Base-by-base conservation (phyloP, 2,888 invertebrate species). In the Ormyrus pomaceus region DNA sequence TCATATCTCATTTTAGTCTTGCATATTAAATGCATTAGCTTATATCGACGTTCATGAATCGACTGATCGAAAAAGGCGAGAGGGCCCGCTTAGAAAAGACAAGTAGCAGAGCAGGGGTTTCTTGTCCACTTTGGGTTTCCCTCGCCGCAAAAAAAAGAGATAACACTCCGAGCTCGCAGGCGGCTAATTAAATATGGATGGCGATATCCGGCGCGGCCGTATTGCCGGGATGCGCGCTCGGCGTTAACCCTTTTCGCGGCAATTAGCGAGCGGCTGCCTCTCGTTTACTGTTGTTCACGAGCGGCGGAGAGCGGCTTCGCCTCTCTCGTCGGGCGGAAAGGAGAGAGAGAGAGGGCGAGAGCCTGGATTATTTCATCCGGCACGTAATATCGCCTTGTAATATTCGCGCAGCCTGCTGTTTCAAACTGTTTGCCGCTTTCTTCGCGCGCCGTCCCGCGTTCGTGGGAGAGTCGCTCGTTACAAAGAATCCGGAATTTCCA, bases 341-440 rank as follows among this genome's bases (percentile, higher is more conserved):
- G 61, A 65, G 59, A 53, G 13, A 46, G 19, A 51, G 51, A 58
- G 13, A 34, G 45, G 58, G 13, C 46, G 6, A 11, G 6, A 11
- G 73, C 74, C 74, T 85, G 88, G 88, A 89, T 89, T 88, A 88
- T 89, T 89, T 88, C 87, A 88, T 88, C 86, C 86, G 84, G 84
- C 84, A 83, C 85, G 87, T 89, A 88, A 89, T 88, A 88, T 88
- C 87, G 86, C 84, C 86, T 87, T 88, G 88, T 88, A 88, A 89
- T 88, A 88, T 88, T 88, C 88, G 88, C 88, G 88, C 9, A 62
- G 87, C 88, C 88, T 87, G 88, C 86, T 88, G 87, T 87, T 88
- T 86, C 84, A 85, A 88, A 89, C 88, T 88, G 88, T 88, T 88
- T 87, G 87, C 86, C 83, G 83, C 68, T 34, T 34, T 34, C 34